Conservation (phyloP, 2,113 vertebrate genomes). For the Hiodon alosoides region DNA sequence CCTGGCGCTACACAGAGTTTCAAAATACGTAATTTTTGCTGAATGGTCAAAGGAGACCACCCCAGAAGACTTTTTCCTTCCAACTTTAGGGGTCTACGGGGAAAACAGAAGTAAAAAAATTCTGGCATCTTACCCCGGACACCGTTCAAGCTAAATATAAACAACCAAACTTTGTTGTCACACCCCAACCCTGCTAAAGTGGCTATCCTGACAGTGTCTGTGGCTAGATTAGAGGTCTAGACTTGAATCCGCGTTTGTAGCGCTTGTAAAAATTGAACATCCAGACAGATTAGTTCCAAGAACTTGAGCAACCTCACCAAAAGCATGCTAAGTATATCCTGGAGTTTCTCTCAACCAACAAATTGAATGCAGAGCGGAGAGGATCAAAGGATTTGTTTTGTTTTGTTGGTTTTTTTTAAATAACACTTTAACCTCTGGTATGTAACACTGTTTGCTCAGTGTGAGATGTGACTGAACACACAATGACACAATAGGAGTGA, state of each 20-base stretch:
- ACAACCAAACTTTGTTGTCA: conserved; percentile 2
- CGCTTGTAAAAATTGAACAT: conserved; percentile 44
- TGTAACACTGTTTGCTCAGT: background rate
- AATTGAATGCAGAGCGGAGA: background rate
- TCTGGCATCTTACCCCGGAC: background rate
- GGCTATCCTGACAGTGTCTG: conserved; percentile 40
- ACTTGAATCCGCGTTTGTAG: conserved; percentile 51
- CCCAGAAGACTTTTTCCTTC: background rate
- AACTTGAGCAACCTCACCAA: conserved; percentile 50
- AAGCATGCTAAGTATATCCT: conserved; percentile 44
- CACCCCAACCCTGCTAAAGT: conserved; percentile 9
- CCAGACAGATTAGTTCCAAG: conserved; percentile 63
- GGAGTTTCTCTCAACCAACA: background rate
- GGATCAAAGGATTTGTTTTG: background rate
- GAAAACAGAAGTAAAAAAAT: conserved; percentile 1
- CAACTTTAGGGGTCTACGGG: conserved; percentile 17
- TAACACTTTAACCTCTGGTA: background rate
- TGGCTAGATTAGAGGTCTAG: conserved; percentile 59
- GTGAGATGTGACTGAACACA: too few species aligned
- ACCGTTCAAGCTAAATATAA: conserved; percentile 9
- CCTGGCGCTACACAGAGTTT: background rate
- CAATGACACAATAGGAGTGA: background rate
- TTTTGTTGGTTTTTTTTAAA: background rate
- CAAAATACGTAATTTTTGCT: conserved; percentile 11
- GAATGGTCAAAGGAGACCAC: conserved; percentile 18